Evolutionary conservation across 2,888 invertebrate genomes (phyloP).

Genomic region (Palloptera scutellata): DNA sequence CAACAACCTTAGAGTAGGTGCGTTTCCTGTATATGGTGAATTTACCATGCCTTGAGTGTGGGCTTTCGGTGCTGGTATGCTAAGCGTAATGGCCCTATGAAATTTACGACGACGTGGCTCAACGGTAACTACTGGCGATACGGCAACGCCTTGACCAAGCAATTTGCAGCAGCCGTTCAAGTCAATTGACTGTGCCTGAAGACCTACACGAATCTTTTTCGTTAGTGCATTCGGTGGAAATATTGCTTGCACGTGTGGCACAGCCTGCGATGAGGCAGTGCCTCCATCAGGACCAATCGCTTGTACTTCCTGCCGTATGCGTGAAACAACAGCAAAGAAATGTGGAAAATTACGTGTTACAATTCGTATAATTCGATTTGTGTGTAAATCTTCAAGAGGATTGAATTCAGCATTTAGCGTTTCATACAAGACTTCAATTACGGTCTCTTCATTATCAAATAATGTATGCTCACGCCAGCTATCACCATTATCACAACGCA

Average conservation of each 20-base stretch:
- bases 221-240: conserved; percentile 97
- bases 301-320: conserved; percentile 95
- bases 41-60: conserved; percentile 78
- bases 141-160: conserved; percentile 94
- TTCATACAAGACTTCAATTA: conserved; percentile 91
- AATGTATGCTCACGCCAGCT: conserved; percentile 97
- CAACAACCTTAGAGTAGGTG: conserved; percentile 86
- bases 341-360: conserved; percentile 97
- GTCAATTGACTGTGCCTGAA: conserved; percentile 95
- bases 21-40: conserved; percentile 80
- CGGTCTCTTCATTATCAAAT: conserved; percentile 84
- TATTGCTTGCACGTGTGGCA: conserved; percentile 83
- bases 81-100: conserved; percentile 97
- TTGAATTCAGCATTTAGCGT: conserved; percentile 72
- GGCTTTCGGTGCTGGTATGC: conserved; percentile 85
- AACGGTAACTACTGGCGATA: conserved; percentile 97
- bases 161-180: conserved; percentile 84
- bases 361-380: conserved; percentile 91
- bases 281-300: conserved; percentile 98
- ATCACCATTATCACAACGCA: conserved; percentile 97
- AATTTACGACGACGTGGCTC: conserved; percentile 98
- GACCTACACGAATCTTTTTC: conserved; percentile 98
- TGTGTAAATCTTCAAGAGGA: conserved; percentile 83
- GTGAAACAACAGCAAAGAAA: conserved; percentile 95
- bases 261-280: conserved; percentile 91